phyloP scores from a whole-genome alignment of 2,797 vertebrate species.

The Astyanax mexicanus region DNA sequence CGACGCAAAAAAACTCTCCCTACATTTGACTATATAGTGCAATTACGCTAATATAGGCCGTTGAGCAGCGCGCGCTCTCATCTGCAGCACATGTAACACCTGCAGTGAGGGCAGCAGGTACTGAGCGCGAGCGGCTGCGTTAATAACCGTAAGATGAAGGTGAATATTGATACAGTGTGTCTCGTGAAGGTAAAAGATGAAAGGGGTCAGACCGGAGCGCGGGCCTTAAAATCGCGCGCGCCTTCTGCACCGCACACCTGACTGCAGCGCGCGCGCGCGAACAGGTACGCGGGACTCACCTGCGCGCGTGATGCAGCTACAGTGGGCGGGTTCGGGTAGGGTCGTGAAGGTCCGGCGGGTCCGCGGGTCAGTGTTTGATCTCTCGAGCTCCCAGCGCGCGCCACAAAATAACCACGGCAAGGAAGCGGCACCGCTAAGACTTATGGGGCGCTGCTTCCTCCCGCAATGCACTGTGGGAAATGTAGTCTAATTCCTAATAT shows the following conservation, averaged over 20 bases:
- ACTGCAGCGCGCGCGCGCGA: neutral
- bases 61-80: too few species aligned
- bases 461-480: neutral
- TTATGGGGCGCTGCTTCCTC: neutral
- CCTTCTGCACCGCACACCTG: neutral
- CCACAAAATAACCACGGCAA: neutral
- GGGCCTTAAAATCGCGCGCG: neutral
- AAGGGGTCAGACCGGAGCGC: neutral
- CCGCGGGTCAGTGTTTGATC: neutral
- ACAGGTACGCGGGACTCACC: neutral
- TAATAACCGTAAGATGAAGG: too few species aligned
- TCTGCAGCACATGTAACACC: too few species aligned
- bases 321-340: neutral
- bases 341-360: neutral
- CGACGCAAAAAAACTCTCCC: too few species aligned
- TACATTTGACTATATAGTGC: too few species aligned
- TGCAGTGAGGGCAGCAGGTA: too few species aligned
- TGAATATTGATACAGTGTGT: too few species aligned
- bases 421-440: neutral
- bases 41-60: too few species aligned
- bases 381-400: neutral
- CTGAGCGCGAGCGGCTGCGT: too few species aligned
- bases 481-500: too few species aligned
- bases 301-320: neutral
- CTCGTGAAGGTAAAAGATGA: too few species aligned